Conservation (phyloP, 1,140 invertebrate genomes). For the Heliconius eleuchia region DNA sequence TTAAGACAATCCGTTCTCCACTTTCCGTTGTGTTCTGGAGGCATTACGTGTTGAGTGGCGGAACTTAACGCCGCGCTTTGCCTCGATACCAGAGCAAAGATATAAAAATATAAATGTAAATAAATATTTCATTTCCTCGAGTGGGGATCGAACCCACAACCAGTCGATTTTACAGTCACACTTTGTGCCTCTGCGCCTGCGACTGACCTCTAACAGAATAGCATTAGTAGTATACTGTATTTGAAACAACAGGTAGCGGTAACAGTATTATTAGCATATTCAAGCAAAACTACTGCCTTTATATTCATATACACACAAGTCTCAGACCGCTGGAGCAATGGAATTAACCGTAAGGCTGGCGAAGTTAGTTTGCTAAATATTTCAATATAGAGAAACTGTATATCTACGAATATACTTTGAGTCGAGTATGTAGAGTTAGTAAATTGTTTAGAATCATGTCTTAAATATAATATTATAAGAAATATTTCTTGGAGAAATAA, state of each 20-base stretch:
- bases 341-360: conserved; percentile 1
- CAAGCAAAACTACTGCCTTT: background rate
- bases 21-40: too few species aligned
- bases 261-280: conserved; percentile 6
- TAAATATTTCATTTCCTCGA: too few species aligned
- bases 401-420: background rate
- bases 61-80: too few species aligned
- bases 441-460: background rate
- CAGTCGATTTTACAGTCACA: too few species aligned
- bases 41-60: too few species aligned
- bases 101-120: too few species aligned
- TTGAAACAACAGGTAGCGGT: background rate
- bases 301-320: conserved; percentile 1
- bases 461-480: background rate
- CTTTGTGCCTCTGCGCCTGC: too few species aligned
- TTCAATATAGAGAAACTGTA: conserved; percentile 1
- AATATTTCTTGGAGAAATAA: too few species aligned
- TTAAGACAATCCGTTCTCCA: too few species aligned
- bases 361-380: conserved; percentile 2
- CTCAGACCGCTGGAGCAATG: background rate
- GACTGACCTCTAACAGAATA: background rate
- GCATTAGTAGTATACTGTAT: background rate
- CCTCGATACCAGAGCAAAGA: too few species aligned
- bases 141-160: too few species aligned
- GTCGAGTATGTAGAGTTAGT: background rate